Evolutionary conservation across 2,113 vertebrate genomes (phyloP).

Genomic region (Elaphurus davidianus): DNA sequence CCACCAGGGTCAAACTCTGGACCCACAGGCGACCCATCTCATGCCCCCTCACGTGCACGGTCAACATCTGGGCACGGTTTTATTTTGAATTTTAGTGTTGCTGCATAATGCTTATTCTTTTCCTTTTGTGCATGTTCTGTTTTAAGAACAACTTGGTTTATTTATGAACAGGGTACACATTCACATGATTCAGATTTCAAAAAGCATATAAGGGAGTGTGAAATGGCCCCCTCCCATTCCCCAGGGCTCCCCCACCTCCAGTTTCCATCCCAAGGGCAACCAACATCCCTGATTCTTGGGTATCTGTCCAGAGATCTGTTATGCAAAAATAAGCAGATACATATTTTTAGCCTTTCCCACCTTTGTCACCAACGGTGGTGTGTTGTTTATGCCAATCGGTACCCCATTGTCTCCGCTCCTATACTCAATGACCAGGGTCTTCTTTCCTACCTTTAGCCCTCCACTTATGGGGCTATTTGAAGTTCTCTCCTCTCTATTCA

Average conservation of each 20-base stretch:
- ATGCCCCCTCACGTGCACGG: background rate
- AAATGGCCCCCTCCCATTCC: background rate
- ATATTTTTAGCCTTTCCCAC: background rate
- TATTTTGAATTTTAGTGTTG: background rate
- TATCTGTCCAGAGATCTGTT: background rate
- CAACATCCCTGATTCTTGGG: background rate
- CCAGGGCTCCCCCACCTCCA: rapidly evolving
- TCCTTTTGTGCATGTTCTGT: background rate
- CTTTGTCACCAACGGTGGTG: background rate
- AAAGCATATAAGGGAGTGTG: background rate
- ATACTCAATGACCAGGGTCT: background rate
- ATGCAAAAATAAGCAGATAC: background rate
- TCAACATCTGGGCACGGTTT: background rate
- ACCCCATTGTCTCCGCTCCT: background rate
- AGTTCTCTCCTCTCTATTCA: background rate
- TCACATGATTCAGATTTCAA: background rate
- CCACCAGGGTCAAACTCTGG: background rate
- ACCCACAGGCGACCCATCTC: background rate
- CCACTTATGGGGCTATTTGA: background rate
- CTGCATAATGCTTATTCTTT: background rate
- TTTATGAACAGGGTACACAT: background rate
- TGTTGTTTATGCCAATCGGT: rapidly evolving
- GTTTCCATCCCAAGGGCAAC: background rate
- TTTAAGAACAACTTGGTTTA: background rate
- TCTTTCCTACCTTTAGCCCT: background rate